These are phyloP conservation scores for Noctua pronuba DNA, from an alignment of 2,888 invertebrate genomes.

Conservation along the genomic window DNA sequence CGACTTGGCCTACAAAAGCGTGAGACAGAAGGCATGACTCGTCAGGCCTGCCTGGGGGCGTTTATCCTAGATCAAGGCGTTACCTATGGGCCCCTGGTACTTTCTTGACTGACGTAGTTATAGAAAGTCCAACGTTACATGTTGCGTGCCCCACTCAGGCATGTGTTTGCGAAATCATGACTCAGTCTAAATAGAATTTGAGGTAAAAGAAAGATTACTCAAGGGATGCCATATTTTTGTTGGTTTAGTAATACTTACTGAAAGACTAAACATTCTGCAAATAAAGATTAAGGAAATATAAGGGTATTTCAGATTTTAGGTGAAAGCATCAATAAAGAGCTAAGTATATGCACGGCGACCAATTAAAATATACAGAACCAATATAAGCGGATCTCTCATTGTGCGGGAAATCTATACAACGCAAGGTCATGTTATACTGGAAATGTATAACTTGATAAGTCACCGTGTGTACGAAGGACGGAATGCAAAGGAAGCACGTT, in stretches of 20 bases:
- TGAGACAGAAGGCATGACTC: constrained; percentile 17
- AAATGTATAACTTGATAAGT: no score
- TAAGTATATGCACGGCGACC: no score
- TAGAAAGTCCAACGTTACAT: constrained; percentile 47
- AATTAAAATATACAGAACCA: no score
- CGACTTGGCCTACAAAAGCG: constrained; percentile 21
- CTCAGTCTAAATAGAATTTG: neutral
- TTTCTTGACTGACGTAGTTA: constrained; percentile 22
- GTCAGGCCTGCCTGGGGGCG: constrained; percentile 7
- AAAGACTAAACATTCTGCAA: neutral
- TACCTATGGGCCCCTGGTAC: constrained; percentile 8
- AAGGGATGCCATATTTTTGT: neutral
- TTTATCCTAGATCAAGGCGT: constrained; percentile 12
- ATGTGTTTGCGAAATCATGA: constrained; percentile 23
- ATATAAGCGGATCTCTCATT: no score
- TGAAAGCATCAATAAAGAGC: neutral
- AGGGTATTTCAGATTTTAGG: neutral
- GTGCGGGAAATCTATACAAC: no score
- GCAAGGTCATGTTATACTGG: no score
- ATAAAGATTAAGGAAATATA: neutral
- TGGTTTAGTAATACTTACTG: neutral
- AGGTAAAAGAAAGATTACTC: neutral
- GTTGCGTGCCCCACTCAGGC: neutral
- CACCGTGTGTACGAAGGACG: neutral
- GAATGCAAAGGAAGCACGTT: neutral